Percentiles rank a stretch among this genome's conserved stretches.
These are phyloP conservation scores for Hylaeus anthracinus DNA, from an alignment of 1,140 invertebrate species.

Conservation along the genomic window DNA sequence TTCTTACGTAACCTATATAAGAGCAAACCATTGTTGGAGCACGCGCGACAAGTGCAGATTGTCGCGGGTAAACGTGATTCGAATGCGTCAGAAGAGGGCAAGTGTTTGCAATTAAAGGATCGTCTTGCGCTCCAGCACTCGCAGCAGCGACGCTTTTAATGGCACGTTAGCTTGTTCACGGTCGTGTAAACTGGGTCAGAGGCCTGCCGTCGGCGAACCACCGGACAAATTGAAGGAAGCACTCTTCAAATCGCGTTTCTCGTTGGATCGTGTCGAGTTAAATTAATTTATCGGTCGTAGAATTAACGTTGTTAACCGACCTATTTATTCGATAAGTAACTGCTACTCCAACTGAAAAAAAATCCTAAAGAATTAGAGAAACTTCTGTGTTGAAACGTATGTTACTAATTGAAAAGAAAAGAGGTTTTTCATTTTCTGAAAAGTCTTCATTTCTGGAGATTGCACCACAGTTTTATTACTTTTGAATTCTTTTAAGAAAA, in stretches of 20 bases:
- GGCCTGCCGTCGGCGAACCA: slow-evolving; percentile 47
- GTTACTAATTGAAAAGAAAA: no score
- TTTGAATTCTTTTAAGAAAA: no score
- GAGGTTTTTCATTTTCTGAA: no score
- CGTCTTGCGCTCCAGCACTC: slow-evolving; percentile 14
- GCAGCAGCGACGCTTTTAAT: slow-evolving; percentile 48
- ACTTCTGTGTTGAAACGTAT: no score
- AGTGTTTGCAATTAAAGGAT: slow-evolving; percentile 54
- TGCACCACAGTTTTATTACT: no score
- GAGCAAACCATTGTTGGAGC: not conserved
- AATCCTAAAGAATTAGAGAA: no score
- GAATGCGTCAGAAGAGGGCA: slow-evolving; percentile 26
- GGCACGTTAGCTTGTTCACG: slow-evolving; percentile 53
- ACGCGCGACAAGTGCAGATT: not conserved
- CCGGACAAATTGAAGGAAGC: slow-evolving; percentile 47
- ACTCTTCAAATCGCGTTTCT: slow-evolving; percentile 36
- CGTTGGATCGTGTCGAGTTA: not conserved
- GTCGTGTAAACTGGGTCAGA: slow-evolving; percentile 61
- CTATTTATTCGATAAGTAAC: not conserved
- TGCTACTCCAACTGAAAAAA: no score
- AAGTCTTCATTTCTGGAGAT: no score
- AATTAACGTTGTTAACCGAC: slow-evolving; percentile 21
- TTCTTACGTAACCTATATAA: no score
- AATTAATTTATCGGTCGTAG: slow-evolving; percentile 36
- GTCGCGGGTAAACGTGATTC: not conserved